Conservation (phyloP, 2,113 vertebrate species). For the Butorides virescens region DNA sequence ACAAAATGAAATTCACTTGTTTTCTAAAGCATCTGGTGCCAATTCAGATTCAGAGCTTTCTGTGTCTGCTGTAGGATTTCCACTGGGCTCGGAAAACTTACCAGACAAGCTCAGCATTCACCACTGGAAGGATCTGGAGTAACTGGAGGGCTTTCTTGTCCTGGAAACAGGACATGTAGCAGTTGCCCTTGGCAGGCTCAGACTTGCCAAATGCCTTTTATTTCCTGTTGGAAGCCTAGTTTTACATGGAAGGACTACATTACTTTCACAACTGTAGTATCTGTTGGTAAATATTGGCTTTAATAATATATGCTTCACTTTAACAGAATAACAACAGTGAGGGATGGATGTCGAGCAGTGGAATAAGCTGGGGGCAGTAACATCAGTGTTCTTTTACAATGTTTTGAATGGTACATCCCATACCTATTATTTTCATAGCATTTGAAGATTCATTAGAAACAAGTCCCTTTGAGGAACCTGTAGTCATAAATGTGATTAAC, state of each 20-base stretch:
- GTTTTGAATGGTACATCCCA: background rate
- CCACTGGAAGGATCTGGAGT: background rate
- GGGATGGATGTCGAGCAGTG: background rate
- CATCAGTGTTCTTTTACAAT: background rate
- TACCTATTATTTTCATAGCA: background rate
- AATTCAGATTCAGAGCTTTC: conserved; percentile 42
- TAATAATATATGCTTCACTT: background rate
- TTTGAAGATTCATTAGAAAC: background rate
- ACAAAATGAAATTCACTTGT: conserved; percentile 35
- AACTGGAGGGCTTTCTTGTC: conserved; percentile 44
- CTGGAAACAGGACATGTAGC: conserved; percentile 40
- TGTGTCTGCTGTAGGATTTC: conserved; percentile 44
- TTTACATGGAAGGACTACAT: background rate
- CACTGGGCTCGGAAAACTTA: background rate
- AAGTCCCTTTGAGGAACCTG: background rate
- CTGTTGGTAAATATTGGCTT: conserved; percentile 19
- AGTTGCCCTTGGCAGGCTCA: background rate
- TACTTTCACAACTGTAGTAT: background rate
- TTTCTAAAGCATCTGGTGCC: conserved; percentile 44
- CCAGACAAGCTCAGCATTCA: conserved; percentile 54
- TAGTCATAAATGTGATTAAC: background rate
- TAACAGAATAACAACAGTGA: background rate
- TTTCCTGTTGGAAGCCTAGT: conserved; percentile 35
- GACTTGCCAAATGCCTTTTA: conserved; percentile 2
- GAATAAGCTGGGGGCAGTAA: background rate